These are phyloP conservation scores for Ophion slaviceki DNA, from an alignment of 2,888 invertebrate genomes.

Conservation along the genomic window DNA sequence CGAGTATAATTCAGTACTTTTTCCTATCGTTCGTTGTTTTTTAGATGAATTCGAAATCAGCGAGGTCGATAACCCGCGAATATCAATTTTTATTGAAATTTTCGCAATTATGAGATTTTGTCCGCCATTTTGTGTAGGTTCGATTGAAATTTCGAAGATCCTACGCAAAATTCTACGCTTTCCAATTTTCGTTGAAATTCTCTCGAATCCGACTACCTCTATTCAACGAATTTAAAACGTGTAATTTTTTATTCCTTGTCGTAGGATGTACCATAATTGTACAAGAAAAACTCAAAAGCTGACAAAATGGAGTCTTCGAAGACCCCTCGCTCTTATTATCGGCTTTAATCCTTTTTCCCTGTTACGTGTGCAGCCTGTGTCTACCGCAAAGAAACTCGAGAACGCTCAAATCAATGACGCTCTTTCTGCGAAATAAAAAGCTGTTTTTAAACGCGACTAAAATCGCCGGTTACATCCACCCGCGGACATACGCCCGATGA, in stretches of 20 bases:
- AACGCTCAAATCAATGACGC: neutral
- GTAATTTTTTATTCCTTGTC: no score
- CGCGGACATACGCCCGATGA: neutral
- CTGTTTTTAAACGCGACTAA: slow-evolving; percentile 3
- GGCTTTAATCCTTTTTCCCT: no score
- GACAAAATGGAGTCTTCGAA: no score
- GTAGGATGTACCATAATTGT: no score
- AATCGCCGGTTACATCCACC: slow-evolving; percentile 4
- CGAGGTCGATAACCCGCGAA: neutral
- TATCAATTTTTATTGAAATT: neutral
- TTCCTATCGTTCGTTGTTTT: neutral
- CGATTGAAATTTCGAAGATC: neutral
- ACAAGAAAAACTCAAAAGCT: no score
- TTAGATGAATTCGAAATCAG: neutral
- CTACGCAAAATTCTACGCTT: no score
- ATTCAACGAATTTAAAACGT: no score
- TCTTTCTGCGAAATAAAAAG: neutral
- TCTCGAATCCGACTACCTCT: no score
- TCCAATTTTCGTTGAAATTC: neutral
- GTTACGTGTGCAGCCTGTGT: neutral
- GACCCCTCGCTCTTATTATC: no score
- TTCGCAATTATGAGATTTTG: neutral
- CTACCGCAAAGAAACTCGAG: neutral
- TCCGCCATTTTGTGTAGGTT: neutral
- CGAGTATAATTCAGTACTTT: neutral